These are phyloP conservation scores for Strix aluco DNA, from an alignment of 2,113 vertebrate genomes.

Conservation along the genomic window DNA sequence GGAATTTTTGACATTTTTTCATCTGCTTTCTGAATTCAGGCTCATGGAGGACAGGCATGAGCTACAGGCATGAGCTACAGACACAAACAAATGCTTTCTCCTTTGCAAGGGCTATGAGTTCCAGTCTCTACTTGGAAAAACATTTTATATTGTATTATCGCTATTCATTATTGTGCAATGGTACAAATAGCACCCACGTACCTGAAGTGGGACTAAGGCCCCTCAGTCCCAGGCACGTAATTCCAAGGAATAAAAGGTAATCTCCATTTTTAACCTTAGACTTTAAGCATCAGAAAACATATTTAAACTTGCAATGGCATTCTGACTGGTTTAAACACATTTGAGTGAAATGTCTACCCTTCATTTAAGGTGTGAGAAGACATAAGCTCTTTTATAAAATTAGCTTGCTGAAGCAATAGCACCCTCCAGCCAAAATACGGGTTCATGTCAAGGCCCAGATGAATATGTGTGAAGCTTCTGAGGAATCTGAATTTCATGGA, in stretches of 20 bases:
- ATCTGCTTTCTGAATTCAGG: background rate
- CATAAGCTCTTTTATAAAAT: background rate
- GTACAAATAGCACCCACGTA: fast-evolving
- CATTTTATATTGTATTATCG: background rate
- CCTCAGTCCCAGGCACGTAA: background rate
- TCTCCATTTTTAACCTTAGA: background rate
- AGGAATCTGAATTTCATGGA: background rate
- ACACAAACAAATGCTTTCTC: background rate
- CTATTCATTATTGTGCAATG: background rate
- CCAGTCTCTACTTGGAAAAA: background rate
- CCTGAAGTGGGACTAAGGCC: background rate
- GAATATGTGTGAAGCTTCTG: background rate
- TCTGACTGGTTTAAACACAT: background rate
- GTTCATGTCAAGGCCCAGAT: background rate
- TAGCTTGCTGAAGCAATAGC: background rate
- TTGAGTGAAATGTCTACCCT: background rate
- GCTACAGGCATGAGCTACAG: background rate
- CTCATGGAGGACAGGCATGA: background rate
- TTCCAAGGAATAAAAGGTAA: background rate
- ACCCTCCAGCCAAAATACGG: background rate
- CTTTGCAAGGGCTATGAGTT: background rate
- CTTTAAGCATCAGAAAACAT: background rate
- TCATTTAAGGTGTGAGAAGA: background rate
- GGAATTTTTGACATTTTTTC: background rate
- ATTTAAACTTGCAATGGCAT: background rate